phyloP scores from a whole-genome alignment of 2,113 vertebrate species.

The Amblyornis subalaris region DNA sequence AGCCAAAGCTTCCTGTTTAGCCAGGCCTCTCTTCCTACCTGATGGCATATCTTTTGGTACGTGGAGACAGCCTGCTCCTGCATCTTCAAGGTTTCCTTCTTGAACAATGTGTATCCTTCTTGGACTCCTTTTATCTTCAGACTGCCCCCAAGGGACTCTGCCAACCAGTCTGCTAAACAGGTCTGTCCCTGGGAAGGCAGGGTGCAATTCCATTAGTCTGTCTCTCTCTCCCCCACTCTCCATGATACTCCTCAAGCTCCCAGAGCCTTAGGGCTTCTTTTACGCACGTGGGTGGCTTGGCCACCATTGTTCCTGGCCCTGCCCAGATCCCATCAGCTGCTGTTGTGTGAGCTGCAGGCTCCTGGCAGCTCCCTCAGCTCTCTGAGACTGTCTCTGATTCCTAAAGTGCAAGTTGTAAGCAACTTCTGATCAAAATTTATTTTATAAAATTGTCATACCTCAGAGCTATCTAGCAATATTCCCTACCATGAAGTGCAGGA shows the following conservation, averaged over 20 bases:
- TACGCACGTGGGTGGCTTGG: rapidly evolving
- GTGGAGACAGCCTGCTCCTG: not conserved
- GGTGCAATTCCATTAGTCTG: not conserved
- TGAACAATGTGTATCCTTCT: not conserved
- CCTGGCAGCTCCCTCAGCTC: not conserved
- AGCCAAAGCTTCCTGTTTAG: not conserved
- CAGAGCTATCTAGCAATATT: not conserved
- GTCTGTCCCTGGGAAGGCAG: not conserved
- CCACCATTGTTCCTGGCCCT: too few species aligned
- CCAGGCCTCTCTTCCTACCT: not conserved
- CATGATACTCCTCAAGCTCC: not conserved
- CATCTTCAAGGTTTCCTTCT: not conserved
- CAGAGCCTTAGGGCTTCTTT: not conserved
- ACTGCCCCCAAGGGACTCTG: not conserved
- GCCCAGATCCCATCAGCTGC: rapidly evolving
- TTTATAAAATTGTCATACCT: not conserved
- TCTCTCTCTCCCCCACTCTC: not conserved
- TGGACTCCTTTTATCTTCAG: not conserved
- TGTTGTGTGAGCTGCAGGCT: not conserved
- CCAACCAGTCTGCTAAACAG: not conserved
- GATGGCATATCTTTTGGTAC: not conserved
- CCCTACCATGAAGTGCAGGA: not conserved
- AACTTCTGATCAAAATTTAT: not conserved
- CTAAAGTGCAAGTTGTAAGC: not conserved
- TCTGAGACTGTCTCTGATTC: not conserved